Evolutionary conservation across 2,797 vertebrate genomes (phyloP).

Genomic region (Sebastes itinus): DNA sequence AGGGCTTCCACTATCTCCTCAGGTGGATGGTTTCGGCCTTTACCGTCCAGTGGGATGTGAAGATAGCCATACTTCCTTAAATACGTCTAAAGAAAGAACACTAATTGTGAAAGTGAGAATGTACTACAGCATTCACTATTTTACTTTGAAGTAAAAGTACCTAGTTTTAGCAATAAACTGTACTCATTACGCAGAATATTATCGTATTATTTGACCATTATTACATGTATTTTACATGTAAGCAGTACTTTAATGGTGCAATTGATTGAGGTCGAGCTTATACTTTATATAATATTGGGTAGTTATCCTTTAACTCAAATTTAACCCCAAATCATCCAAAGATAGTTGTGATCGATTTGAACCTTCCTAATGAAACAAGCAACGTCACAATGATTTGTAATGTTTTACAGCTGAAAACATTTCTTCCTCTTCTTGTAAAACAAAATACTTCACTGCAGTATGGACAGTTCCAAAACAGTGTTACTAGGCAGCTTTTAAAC

Average conservation of each 20-base stretch:
- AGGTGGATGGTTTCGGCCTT: slow-evolving; percentile 52
- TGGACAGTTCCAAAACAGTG: not conserved
- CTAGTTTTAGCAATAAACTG: too few species aligned
- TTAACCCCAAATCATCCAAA: too few species aligned
- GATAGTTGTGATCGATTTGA: not conserved
- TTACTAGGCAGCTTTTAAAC: not conserved
- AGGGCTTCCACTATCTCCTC: slow-evolving; percentile 79
- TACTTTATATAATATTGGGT: not conserved
- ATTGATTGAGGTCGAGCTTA: not conserved
- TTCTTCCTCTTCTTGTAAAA: not conserved
- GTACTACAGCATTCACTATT: not conserved
- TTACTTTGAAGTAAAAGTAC: not conserved
- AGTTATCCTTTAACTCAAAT: too few species aligned
- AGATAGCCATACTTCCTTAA: slow-evolving; percentile 85
- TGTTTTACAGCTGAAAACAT: not conserved
- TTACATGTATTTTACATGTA: too few species aligned
- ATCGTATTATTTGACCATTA: too few species aligned
- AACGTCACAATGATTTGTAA: not conserved
- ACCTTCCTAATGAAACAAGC: not conserved
- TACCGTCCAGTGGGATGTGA: slow-evolving; percentile 76
- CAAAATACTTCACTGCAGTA: not conserved
- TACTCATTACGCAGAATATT: too few species aligned
- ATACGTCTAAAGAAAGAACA: slow-evolving; percentile 77
- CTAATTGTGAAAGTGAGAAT: not conserved
- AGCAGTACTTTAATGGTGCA: not conserved